Base-by-base conservation (phyloP, 1,140 invertebrate species). In the Drosophila seguyi region DNA sequence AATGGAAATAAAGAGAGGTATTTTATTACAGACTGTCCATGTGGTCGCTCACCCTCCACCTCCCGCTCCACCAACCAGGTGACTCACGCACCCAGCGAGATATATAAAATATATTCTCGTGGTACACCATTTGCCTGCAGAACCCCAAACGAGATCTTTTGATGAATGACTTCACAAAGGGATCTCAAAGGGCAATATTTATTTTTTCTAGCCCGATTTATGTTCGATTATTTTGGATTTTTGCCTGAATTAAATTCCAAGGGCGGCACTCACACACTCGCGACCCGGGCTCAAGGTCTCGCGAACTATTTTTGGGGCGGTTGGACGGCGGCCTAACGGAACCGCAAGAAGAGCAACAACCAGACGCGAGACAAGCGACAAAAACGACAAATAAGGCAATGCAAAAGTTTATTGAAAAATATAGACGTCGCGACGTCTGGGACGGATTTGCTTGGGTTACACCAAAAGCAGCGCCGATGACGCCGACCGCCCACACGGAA, bases 381-480 rank as follows among this genome's bases (percentile, higher is more conserved):
- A 86, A 79, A 90, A 81, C 81, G 79, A 90, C 85, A 81, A 90
- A 90, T 81, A 90, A 85, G 85, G 85, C 63, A 90, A 90, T 90
- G 85, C 86, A 90, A 85, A 90, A 84, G 77, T 81, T 75, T 90
- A 88, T 80, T 82, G 79, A 75, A 82, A 69, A 82, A 84, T 83
- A 66, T 50, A 77, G 73, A 87, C 83, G 84, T 88, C 83, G 79
- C 34, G 81, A 81, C 81, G 85, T 90, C 85, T 90, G 81, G 66
- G 78, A 36, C 69, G 74, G 85, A 90, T 87, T 87, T 87, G 84
- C 72, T 88, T 87, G 67, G 87, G 76, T 87, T 87, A 87, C 84
- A 87, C 67, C 72, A 80, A 87, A 72, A 78, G 60, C 60, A 69
- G 68, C 45, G 75, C 67, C 73, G 73, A 81, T 85, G 85, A 88